These are phyloP conservation scores for Carollia perspicillata DNA, from an alignment of 2,113 vertebrate species.

Conservation along the genomic window DNA sequence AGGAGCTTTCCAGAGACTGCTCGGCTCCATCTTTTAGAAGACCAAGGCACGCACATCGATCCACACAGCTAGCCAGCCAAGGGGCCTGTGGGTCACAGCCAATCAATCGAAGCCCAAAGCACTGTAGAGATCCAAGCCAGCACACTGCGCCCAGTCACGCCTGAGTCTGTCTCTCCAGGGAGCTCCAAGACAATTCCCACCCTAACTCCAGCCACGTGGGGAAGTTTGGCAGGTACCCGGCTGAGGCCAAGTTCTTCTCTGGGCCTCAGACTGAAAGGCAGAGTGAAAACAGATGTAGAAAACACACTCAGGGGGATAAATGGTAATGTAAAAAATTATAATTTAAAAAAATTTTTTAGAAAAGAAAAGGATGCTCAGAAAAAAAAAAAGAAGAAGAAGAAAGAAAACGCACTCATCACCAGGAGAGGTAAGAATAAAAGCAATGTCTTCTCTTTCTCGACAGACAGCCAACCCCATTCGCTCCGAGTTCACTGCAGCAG, in stretches of 20 bases:
- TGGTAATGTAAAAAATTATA: too few species aligned
- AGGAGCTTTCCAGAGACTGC: not conserved
- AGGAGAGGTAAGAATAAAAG: not conserved
- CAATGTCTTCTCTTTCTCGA: constrained; percentile 27
- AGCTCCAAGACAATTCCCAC: not conserved
- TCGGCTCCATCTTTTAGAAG: not conserved
- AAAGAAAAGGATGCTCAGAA: too few species aligned
- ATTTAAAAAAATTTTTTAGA: too few species aligned
- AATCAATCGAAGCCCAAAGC: not conserved
- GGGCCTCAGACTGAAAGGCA: not conserved
- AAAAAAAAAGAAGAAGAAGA: too few species aligned
- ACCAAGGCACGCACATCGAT: not conserved
- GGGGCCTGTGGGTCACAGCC: not conserved
- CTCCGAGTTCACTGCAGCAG: not conserved
- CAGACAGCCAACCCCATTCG: not conserved
- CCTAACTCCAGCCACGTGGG: not conserved
- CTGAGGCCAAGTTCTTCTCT: not conserved
- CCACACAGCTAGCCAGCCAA: not conserved
- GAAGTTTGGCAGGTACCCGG: not conserved
- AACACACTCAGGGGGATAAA: not conserved
- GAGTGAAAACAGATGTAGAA: not conserved
- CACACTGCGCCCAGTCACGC: not conserved
- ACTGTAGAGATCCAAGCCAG: not conserved
- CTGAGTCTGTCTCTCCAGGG: not conserved
- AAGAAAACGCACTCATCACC: not conserved